Percentiles rank a stretch among this genome's conserved stretches.
phyloP scores from a whole-genome alignment of 2,888 invertebrate species.

The Diloba caeruleocephala region DNA sequence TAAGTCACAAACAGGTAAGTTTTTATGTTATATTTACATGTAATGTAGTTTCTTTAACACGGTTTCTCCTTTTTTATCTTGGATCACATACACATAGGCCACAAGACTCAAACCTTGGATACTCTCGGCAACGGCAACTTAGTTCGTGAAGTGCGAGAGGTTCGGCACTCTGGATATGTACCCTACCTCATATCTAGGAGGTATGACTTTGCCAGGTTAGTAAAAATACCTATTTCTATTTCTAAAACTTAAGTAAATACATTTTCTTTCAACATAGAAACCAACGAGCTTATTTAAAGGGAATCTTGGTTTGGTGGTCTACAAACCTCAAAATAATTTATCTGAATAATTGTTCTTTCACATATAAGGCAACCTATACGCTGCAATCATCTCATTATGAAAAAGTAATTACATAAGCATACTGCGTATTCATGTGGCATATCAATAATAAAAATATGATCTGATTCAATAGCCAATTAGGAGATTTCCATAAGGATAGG shows the following conservation, averaged over 20 bases:
- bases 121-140: constrained; percentile 78
- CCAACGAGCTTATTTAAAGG: too few species aligned
- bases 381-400: constrained; percentile 13
- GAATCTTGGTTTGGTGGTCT: too few species aligned
- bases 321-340: too few species aligned
- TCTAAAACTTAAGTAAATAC: too few species aligned
- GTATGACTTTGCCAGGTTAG: constrained; percentile 69
- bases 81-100: constrained; percentile 66
- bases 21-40: constrained; percentile 1
- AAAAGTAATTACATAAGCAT: constrained; percentile 28
- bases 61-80: constrained; percentile 13
- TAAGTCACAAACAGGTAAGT: constrained; percentile 44
- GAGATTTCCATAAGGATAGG: constrained; percentile 16
- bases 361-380: not conserved
- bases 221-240: too few species aligned
- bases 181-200: constrained; percentile 66
- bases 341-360: constrained; percentile 17
- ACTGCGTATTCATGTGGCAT: constrained; percentile 12
- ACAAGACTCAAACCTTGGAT: constrained; percentile 78
- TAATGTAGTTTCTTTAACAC: constrained; percentile 1
- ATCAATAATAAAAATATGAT: constrained; percentile 23
- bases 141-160: constrained; percentile 76
- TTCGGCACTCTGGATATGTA: constrained; percentile 70
- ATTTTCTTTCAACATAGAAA: too few species aligned
- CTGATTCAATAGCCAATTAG: constrained; percentile 42